Base-by-base conservation (phyloP, 2,797 vertebrate species). In the Sylvilagus floridanus region DNA sequence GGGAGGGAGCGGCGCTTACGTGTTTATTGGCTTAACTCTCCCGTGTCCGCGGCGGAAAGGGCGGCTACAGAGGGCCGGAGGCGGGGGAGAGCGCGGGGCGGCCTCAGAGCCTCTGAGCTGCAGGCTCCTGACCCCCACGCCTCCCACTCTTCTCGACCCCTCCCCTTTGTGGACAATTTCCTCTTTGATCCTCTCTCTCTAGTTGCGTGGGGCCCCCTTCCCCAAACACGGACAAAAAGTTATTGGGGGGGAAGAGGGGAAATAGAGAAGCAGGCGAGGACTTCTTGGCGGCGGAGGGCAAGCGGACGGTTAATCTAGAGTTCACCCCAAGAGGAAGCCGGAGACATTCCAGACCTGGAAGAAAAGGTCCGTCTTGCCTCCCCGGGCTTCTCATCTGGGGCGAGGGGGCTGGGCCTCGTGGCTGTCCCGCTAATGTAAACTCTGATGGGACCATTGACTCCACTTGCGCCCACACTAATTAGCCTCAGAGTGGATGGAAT, bases 1-100 rank as follows among this genome's bases (percentile, higher is more conserved):
- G 98, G 98, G 98, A 98, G 98, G 98, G 96, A 97, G 97, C 98
- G 98, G 98, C 98, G 99, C 98, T 99, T 98, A 99, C 99, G 99
- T 99, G 98, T 98, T 98, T 97, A 95, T 96, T 95, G 98, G 97
- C 98, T 98, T 98, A 98, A 99, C 98, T 98, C 98, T 98, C 98
- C 98, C 98, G 98, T 98, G 98, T 98, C 98, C 98, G 97, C 97
- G 97, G 98, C 98, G 97, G 97, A 98, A 88, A 91, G 95, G 93
- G 88, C 82, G 95, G 81, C 88, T 65, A 94, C 96, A 65, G 91
- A 94, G 95, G 96, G 69, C 96, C 95, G 95, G 85, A 87, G 86
- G 35, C n/a, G 83, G 73, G 47, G 90, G 83, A 83, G 92, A 32
- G 84, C 24, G n/a, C n/a, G 7, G 47, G 21, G 83, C 50, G 35